Conservation (phyloP, 1,140 invertebrate genomes). For the Ladona fulva region DNA sequence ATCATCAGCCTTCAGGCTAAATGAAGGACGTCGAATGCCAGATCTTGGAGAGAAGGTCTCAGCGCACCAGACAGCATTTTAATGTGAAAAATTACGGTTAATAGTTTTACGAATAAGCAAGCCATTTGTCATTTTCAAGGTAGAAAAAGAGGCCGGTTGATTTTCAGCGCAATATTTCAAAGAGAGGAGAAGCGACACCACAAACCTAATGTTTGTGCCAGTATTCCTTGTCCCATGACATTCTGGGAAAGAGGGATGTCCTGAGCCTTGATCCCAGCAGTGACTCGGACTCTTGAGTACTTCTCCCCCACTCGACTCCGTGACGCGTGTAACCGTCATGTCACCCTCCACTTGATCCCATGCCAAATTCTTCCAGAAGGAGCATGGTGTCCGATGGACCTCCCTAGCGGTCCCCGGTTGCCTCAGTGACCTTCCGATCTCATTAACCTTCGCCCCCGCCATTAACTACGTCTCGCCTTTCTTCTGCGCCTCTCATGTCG, state of each 20-base stretch:
- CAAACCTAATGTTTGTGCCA: background rate
- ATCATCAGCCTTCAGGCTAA: background rate
- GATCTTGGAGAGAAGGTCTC: background rate
- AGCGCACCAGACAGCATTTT: background rate
- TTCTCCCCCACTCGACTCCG: too few species aligned
- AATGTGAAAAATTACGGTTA: background rate
- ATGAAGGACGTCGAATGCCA: background rate
- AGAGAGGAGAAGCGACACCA: background rate
- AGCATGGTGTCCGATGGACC: too few species aligned
- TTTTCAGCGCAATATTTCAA: background rate
- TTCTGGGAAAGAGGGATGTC: background rate
- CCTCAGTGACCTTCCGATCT: too few species aligned
- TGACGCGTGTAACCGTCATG: background rate
- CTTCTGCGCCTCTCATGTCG: too few species aligned
- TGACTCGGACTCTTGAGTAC: too few species aligned
- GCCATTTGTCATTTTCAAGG: background rate
- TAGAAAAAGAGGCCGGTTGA: background rate
- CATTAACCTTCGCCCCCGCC: too few species aligned
- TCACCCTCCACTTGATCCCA: constrained; percentile 3
- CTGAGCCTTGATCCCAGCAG: background rate
- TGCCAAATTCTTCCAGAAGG: background rate
- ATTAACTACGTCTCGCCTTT: too few species aligned
- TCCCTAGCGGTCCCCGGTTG: too few species aligned
- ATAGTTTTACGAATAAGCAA: background rate
- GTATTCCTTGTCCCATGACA: background rate